Base-by-base conservation (phyloP, 2,113 vertebrate genomes). In the Xiphophorus couchianus region DNA sequence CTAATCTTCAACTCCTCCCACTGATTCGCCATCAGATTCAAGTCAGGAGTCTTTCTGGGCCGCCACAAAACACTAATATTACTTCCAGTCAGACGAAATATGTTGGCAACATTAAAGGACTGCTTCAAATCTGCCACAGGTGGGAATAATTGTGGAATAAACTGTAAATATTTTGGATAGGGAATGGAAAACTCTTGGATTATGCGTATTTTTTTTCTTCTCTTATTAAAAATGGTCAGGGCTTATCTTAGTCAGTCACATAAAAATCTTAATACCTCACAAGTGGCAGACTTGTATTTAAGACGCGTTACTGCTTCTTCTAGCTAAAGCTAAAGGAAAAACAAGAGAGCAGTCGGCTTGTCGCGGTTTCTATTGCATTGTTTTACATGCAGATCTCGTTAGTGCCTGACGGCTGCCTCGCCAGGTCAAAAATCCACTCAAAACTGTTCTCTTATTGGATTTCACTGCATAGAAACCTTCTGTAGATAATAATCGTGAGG, bases 401-500 rank as follows among this genome's bases (percentile, higher is more conserved):
- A 63, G 70, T 74, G 51, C 51, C 51, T 3, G 6, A 10, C 9
- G 8, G 51, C 51, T 85, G 31, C 48, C 62, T 68, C 64, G 17
- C 83, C 74, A 63, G 64, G 14, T 37, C 69, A 81, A 65, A 82
- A 48, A 48, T 9, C 73, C 44, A 35, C 85, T 89, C 42, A 72
- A 58, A 61, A 54, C 62, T 30, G 64, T 25, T n/a, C 62, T 82
- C 65, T 73, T 81, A 78, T 80, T 78, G 51, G 69, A 77, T 54
- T 86, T 73, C 48, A 82, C 77, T 64, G 60, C 58, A 78, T 64
- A 81, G 79, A 86, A 87, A 78, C 58, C 14, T 76, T 73, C 74
- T 62, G 66, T 73, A 62, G 72, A 85, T 76, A 78, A 84, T 76
- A 90, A 88, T 81, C 14, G 39, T 74, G 81, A 78, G 74, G 84